These are phyloP conservation scores for Cryptophagus acutangulus DNA, from an alignment of 2,888 invertebrate species.

Conservation along the genomic window DNA sequence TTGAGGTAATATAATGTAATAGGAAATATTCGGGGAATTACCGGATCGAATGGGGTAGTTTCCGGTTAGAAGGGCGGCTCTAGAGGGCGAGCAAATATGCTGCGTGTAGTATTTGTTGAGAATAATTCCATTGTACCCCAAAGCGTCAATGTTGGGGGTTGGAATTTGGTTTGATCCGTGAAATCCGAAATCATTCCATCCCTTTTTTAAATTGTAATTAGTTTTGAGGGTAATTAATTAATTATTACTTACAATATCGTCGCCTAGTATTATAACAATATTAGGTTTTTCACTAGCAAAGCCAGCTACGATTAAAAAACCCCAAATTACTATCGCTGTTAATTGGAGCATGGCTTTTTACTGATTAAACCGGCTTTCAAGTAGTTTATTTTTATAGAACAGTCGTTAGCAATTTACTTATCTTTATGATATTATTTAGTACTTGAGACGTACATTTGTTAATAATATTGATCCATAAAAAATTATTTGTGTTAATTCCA, in stretches of 20 bases:
- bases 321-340: no score
- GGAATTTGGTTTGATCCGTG: constrained; percentile 83
- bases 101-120: constrained; percentile 81
- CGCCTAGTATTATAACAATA: constrained; percentile 23
- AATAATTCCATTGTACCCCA: constrained; percentile 79
- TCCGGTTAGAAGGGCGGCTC: constrained; percentile 77
- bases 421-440: no score
- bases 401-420: no score
- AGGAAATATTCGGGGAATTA: no score
- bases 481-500: no score
- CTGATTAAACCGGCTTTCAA: no score
- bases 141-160: constrained; percentile 84
- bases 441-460: no score
- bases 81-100: constrained; percentile 81
- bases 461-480: no score
- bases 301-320: no score
- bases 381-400: no score
- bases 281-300: constrained; percentile 13
- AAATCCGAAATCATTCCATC: constrained; percentile 87
- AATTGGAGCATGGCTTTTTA: no score
- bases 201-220: constrained; percentile 54
- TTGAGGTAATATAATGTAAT: not conserved
- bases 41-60: constrained; percentile 81
- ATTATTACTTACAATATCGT: constrained; percentile 25
- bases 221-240: not conserved